Conservation (phyloP, 2,113 vertebrate genomes). For the Sitta europaea region DNA sequence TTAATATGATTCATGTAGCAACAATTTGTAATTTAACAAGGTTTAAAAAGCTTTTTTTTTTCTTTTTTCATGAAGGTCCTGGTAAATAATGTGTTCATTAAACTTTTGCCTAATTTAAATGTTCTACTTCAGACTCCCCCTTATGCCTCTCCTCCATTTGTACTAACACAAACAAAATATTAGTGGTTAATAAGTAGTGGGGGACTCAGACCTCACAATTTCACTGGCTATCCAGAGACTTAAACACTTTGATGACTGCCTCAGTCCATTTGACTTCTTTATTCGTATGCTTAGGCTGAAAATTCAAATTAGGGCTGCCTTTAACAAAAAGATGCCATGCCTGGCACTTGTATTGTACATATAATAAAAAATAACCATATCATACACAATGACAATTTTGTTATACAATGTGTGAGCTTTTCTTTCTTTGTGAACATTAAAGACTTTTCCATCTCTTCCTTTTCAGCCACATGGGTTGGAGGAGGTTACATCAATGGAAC, state of each 20-base stretch:
- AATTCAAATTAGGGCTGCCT: not conserved
- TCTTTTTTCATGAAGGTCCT: not conserved
- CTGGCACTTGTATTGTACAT: not conserved
- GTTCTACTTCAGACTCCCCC: not conserved
- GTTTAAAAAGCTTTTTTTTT: not conserved
- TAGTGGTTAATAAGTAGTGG: not conserved
- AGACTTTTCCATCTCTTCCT: not conserved
- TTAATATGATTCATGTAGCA: not conserved
- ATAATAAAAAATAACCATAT: not conserved
- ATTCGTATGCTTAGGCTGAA: not conserved
- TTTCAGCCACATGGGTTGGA: conserved; percentile 97
- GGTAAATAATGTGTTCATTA: not conserved
- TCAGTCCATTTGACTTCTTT: not conserved
- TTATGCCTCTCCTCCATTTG: not conserved
- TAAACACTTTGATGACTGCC: not conserved
- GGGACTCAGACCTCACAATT: not conserved
- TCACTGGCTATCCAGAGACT: not conserved
- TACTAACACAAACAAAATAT: not conserved
- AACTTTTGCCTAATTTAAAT: not conserved
- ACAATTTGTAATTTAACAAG: not conserved
- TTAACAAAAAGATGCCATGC: not conserved
- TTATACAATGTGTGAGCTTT: not conserved
- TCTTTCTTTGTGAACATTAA: not conserved
- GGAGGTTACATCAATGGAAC: conserved; percentile 98
- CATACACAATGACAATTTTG: not conserved